Percentiles rank a stretch among this genome's conserved stretches.
These are phyloP conservation scores for Celastrina argiolus DNA, from an alignment of 2,888 invertebrate genomes.

Conservation along the genomic window DNA sequence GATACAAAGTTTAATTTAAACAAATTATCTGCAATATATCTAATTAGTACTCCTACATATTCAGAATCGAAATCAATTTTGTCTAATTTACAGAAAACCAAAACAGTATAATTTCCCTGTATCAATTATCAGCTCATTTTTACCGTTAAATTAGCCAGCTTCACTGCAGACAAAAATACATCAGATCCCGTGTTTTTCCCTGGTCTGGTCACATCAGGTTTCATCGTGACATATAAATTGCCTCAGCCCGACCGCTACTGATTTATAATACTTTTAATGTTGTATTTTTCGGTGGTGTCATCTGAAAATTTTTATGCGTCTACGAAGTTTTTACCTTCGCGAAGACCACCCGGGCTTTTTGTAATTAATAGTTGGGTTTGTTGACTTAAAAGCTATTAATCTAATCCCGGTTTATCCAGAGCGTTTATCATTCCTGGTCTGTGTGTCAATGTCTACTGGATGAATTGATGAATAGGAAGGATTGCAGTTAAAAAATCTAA, in stretches of 20 bases:
- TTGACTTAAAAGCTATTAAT: constrained; percentile 8
- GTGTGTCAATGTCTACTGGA: neutral
- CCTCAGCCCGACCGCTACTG: neutral
- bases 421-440: neutral
- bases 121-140: neutral
- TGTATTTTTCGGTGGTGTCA: constrained; percentile 7
- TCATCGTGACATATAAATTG: constrained; percentile 1
- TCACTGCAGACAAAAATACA: neutral
- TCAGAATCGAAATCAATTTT: neutral
- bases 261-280: constrained; percentile 12
- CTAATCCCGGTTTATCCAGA: neutral
- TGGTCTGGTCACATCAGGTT: neutral
- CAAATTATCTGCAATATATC: neutral
- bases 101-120: neutral
- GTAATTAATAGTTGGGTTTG: constrained; percentile 8
- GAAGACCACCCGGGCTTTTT: neutral
- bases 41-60: neutral
- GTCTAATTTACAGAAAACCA: neutral
- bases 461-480: neutral
- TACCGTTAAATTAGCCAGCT: neutral
- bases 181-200: neutral
- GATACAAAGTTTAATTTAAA: neutral
- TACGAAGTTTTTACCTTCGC: neutral
- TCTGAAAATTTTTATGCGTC: constrained; percentile 15
- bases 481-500: neutral